phyloP scores from a whole-genome alignment of 2,113 vertebrate genomes.

The Oreotragus oreotragus region DNA sequence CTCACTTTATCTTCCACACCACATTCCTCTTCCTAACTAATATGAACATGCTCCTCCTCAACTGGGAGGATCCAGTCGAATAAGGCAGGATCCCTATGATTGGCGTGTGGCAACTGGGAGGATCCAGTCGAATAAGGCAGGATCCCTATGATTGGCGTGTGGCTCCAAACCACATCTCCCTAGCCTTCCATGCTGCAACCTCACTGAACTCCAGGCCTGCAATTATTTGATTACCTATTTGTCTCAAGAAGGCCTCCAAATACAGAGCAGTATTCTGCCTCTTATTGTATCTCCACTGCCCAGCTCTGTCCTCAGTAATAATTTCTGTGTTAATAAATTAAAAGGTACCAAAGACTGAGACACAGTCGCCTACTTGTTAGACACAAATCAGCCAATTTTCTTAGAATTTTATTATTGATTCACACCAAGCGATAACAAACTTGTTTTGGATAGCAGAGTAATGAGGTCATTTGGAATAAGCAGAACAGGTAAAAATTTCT shows the following conservation, averaged over 20 bases:
- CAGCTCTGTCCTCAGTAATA: not conserved
- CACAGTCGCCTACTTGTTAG: not conserved
- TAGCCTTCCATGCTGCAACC: not conserved
- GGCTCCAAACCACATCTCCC: not conserved
- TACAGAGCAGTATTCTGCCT: not conserved
- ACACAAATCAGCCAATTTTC: not conserved
- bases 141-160: not conserved
- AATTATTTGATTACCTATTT: not conserved
- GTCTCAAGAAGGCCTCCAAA: not conserved
- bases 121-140: not conserved
- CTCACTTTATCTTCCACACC: not conserved
- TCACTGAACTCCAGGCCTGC: not conserved
- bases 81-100: not conserved
- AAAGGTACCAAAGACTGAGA: not conserved
- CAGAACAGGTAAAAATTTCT: not conserved
- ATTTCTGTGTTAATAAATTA: not conserved
- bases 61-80: not conserved
- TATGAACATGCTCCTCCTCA: not conserved
- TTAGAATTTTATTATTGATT: not conserved
- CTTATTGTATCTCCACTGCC: not conserved
- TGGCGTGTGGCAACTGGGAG: fast-evolving
- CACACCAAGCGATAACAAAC: not conserved
- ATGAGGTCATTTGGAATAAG: not conserved
- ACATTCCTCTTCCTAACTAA: not conserved
- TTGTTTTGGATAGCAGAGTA: not conserved